These are phyloP conservation scores for Progne subis DNA, from an alignment of 2,113 vertebrate genomes.

Conservation along the genomic window DNA sequence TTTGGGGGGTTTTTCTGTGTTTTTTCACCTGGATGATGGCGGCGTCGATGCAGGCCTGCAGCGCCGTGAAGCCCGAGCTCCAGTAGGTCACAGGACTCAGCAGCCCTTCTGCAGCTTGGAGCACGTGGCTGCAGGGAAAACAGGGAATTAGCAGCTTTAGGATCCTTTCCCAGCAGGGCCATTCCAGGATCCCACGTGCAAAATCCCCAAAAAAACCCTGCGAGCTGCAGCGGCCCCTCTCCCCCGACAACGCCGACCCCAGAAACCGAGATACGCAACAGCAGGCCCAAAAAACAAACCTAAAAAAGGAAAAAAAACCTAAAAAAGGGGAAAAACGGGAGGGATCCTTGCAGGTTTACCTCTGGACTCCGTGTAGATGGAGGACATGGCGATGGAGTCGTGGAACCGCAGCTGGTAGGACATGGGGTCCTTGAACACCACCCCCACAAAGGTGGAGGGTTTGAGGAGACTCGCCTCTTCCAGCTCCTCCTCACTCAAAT, in stretches of 20 bases:
- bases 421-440: constrained; percentile 74
- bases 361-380: constrained; percentile 73
- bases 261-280: accelerated
- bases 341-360: background rate
- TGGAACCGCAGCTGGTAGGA: constrained; percentile 79
- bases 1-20: too few species aligned
- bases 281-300: accelerated
- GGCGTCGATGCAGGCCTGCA: constrained; percentile 89
- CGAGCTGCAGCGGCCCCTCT: background rate
- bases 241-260: too few species aligned
- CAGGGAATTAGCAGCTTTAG: accelerated
- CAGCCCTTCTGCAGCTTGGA: constrained; percentile 73
- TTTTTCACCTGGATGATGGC: constrained; percentile 89
- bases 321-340: accelerated
- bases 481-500: constrained; percentile 72
- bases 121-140: constrained; percentile 68
- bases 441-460: constrained; percentile 64
- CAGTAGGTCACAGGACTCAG: constrained; percentile 87
- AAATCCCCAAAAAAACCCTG: background rate
- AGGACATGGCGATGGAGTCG: constrained; percentile 65
- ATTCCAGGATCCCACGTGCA: accelerated
- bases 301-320: background rate
- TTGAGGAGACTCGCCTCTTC: constrained; percentile 63
- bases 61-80: constrained; percentile 86
- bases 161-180: background rate